Evolutionary conservation across 2,797 vertebrate genomes (phyloP).

Genomic region (Channa striata): DNA sequence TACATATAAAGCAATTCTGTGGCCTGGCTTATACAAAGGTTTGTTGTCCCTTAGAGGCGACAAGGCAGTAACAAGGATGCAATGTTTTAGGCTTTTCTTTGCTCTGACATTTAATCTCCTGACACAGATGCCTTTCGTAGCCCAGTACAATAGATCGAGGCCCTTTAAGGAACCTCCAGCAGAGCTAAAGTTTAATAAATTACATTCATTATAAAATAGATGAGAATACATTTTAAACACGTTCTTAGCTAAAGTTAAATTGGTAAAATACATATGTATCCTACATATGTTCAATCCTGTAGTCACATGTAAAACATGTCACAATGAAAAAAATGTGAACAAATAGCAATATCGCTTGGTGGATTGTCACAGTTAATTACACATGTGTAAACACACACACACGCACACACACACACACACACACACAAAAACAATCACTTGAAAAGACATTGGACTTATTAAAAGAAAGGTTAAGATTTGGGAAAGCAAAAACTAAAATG

Average conservation of each 20-base stretch:
- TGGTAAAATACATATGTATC: slow-evolving; percentile 70
- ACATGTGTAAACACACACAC: slow-evolving; percentile 53
- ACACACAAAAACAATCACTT: slow-evolving; percentile 35
- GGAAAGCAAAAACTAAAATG: slow-evolving; percentile 46
- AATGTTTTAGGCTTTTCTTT: slow-evolving; percentile 50
- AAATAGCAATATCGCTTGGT: slow-evolving; percentile 59
- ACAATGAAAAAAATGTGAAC: slow-evolving; percentile 53
- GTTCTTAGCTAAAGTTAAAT: slow-evolving; percentile 76
- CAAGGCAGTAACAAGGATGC: slow-evolving; percentile 73
- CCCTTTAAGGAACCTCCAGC: slow-evolving; percentile 67
- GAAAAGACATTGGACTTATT: slow-evolving; percentile 35
- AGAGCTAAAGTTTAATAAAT: slow-evolving; percentile 83
- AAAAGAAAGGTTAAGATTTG: slow-evolving; percentile 30
- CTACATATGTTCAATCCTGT: slow-evolving; percentile 69
- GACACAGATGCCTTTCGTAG: slow-evolving; percentile 72
- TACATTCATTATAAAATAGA: slow-evolving; percentile 87
- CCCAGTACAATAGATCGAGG: slow-evolving; percentile 65
- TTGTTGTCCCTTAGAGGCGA: slow-evolving; percentile 71
- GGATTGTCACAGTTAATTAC: slow-evolving; percentile 76
- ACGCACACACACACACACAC: slow-evolving; percentile 49
- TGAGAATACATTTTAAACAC: slow-evolving; percentile 77
- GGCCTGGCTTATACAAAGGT: slow-evolving; percentile 70
- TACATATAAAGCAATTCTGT: slow-evolving; percentile 72
- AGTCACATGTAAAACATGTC: slow-evolving; percentile 74
- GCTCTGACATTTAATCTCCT: slow-evolving; percentile 64